These are phyloP conservation scores for Helicoverpa armigera DNA, from an alignment of 1,140 invertebrate species.

Conservation along the genomic window DNA sequence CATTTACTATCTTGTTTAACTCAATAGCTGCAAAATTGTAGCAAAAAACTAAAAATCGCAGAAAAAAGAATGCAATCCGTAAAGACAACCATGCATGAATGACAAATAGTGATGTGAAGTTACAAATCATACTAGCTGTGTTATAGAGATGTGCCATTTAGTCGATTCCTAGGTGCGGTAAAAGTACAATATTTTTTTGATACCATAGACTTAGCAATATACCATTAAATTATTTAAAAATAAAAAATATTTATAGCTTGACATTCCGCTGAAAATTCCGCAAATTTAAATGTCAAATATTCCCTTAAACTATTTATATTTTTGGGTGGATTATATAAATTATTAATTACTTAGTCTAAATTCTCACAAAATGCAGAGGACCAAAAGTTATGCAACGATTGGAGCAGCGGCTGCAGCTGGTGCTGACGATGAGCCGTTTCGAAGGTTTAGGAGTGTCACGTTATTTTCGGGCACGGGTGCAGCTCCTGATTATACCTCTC, in stretches of 20 bases:
- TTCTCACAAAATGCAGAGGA: neutral
- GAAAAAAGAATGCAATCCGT: constrained; percentile 59
- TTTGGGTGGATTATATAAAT: neutral
- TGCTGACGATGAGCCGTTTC: neutral
- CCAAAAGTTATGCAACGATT: neutral
- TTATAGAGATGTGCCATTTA: neutral
- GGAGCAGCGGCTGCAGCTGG: neutral
- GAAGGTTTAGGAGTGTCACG: no score
- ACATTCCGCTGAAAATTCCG: no score
- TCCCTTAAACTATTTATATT: neutral
- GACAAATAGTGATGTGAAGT: constrained; percentile 55
- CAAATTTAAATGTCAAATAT: no score
- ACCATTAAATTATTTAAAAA: no score
- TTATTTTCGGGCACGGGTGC: no score
- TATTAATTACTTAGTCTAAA: neutral
- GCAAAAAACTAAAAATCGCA: constrained; percentile 57
- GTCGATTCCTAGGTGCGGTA: neutral
- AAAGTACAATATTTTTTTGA: neutral
- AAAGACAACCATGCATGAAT: constrained; percentile 63
- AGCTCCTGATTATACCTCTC: constrained; percentile 38
- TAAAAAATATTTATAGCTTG: no score
- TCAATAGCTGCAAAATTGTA: constrained; percentile 55
- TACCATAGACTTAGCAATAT: no score
- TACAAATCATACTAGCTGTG: neutral
- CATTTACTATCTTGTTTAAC: constrained; percentile 56